Evolutionary conservation across 2,888 invertebrate genomes (phyloP).

Genomic region (Selenia dentaria): DNA sequence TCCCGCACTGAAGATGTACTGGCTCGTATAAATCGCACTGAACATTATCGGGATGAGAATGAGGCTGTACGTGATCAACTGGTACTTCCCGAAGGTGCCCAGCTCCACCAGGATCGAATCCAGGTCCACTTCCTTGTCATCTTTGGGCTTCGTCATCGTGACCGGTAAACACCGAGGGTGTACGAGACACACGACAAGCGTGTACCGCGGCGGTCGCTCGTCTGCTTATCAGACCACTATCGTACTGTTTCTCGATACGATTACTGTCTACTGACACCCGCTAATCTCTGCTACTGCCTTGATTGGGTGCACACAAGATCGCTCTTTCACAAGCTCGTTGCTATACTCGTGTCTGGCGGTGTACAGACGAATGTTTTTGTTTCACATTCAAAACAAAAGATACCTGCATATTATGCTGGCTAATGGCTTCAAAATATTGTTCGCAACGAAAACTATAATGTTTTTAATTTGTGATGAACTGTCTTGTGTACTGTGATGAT

Average conservation of each 20-base stretch:
- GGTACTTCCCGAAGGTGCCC: constrained; percentile 60
- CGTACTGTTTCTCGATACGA: not conserved
- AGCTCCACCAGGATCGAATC: constrained; percentile 51
- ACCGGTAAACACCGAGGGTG: not conserved
- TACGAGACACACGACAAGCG: constrained; percentile 13
- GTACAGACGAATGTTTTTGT: no score
- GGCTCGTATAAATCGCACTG: constrained; percentile 58
- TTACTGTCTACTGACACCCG: not conserved
- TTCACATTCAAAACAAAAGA: no score
- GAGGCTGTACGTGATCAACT: constrained; percentile 54
- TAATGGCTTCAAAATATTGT: no score
- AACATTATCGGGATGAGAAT: constrained; percentile 64
- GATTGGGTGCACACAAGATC: no score
- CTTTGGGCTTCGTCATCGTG: constrained; percentile 3
- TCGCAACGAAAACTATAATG: no score
- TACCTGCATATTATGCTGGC: no score
- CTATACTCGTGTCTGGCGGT: no score
- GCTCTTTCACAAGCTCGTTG: no score
- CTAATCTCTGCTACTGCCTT: no score
- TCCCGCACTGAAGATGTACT: constrained; percentile 69
- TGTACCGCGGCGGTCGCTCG: constrained; percentile 6
- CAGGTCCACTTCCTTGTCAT: constrained; percentile 35
- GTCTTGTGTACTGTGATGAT: no score
- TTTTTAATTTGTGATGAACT: no score
- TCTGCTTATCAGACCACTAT: constrained; percentile 14